Conservation (phyloP, 2,113 vertebrate genomes). For the Hystrix cristata region DNA sequence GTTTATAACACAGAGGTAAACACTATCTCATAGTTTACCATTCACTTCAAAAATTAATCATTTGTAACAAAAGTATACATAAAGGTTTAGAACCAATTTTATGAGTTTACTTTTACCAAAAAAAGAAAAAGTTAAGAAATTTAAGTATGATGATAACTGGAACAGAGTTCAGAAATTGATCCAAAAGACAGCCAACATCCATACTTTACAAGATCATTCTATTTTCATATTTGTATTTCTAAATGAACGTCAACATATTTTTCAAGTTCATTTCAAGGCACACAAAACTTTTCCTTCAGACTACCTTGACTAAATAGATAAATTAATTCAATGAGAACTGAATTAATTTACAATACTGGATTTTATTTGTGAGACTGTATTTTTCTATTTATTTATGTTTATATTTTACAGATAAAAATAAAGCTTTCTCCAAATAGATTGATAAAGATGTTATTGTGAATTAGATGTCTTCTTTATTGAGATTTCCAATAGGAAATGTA, state of each 20-base stretch:
- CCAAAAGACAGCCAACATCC: neutral
- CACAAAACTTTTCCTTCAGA: neutral
- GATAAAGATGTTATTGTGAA: neutral
- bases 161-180: neutral
- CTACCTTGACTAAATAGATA: neutral
- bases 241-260: neutral
- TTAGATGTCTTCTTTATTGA: neutral
- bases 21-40: neutral
- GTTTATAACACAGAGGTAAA: neutral
- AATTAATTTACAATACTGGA: neutral
- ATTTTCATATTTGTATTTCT: neutral
- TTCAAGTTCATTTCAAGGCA: neutral
- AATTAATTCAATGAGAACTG: neutral
- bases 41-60: neutral
- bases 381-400: neutral
- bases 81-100: neutral
- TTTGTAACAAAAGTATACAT: neutral
- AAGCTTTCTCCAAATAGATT: neutral
- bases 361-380: neutral
- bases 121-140: neutral
- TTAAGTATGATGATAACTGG: neutral
- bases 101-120: neutral
- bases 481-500: neutral
- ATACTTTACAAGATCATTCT: neutral
- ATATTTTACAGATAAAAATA: neutral